Conservation (phyloP, 2,797 vertebrate species). For the Tragelaphus eurycerus region DNA sequence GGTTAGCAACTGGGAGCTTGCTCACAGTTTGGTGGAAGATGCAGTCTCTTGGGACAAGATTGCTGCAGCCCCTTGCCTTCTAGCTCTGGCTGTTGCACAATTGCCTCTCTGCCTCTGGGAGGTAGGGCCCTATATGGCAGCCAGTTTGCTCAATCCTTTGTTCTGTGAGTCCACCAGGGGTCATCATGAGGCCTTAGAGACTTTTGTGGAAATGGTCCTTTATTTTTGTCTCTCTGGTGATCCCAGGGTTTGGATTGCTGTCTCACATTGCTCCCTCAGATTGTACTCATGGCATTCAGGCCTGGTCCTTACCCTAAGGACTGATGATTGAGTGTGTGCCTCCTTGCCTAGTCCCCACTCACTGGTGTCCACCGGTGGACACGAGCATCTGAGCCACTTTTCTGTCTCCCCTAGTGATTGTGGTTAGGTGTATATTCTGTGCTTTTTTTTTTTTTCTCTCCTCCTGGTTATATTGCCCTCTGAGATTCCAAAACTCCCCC, state of each 20-base stretch:
- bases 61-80: background rate
- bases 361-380: background rate
- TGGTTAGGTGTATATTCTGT: background rate
- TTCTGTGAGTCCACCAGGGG: background rate
- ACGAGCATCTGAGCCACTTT: background rate
- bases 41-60: background rate
- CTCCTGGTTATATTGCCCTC: background rate
- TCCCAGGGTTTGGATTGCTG: background rate
- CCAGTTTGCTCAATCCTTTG: background rate
- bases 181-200: background rate
- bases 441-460: background rate
- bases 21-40: background rate
- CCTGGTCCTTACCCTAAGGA: background rate
- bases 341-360: background rate
- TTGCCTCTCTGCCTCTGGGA: background rate
- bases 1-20: background rate
- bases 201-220: background rate
- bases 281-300: background rate
- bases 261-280: background rate
- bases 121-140: background rate
- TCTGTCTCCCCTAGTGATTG: background rate
- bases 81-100: background rate
- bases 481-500: background rate
- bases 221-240: background rate
- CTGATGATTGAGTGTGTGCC: background rate